Conservation (phyloP, 2,888 invertebrate species). For the Synergus itoensis region DNA sequence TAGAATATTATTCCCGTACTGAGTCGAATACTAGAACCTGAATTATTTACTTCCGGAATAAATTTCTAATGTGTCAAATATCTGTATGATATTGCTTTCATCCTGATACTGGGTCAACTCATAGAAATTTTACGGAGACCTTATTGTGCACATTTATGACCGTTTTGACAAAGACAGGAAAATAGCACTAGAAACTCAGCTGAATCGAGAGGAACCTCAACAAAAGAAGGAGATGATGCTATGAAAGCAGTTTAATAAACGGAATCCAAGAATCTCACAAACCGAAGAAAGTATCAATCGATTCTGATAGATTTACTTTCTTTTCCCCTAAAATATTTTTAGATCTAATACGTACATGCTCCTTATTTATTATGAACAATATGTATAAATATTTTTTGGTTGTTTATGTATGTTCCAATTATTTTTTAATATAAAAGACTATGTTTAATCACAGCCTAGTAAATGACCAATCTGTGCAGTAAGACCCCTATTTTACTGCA, state of each 20-base stretch:
- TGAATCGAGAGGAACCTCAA: not conserved
- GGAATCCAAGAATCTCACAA: not conserved
- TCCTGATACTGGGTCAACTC: conserved; percentile 70
- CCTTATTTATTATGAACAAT: too few species aligned
- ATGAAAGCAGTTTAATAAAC: not conserved
- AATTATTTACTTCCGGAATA: conserved; percentile 84
- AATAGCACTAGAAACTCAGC: conserved; percentile 56
- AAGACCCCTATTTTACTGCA: not conserved
- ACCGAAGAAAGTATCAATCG: not conserved
- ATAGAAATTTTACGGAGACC: conserved; percentile 69
- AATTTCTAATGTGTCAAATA: conserved; percentile 81
- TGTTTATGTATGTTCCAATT: not conserved
- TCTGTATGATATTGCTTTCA: conserved; percentile 70
- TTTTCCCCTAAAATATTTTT: not conserved
- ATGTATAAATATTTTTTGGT: not conserved
- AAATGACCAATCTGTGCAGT: not conserved
- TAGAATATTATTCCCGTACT: too few species aligned
- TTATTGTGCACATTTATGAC: conserved; percentile 73
- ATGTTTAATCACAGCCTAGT: not conserved
- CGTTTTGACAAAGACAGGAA: conserved; percentile 69
- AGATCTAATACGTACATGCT: too few species aligned
- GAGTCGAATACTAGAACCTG: conserved; percentile 81
- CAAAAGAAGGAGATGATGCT: not conserved
- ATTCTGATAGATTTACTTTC: not conserved
- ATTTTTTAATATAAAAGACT: too few species aligned